These are phyloP conservation scores for Rattus rattus DNA, from an alignment of 2,113 vertebrate species.

Conservation along the genomic window DNA sequence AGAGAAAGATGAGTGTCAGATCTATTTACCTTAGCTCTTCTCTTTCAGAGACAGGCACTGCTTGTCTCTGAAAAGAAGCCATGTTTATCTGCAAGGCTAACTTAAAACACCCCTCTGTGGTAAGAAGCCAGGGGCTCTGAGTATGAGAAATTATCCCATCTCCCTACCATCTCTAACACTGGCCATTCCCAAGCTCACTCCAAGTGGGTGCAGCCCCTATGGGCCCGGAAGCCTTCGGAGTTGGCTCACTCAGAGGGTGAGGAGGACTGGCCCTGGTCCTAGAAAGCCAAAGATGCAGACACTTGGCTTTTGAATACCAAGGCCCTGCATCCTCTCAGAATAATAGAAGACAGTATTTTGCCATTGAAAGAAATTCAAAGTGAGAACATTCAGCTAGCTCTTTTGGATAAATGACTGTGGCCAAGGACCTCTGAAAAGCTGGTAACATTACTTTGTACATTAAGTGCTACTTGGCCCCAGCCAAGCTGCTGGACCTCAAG, in stretches of 20 bases:
- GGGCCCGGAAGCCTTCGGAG: constrained; percentile 35
- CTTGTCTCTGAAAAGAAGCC: constrained; percentile 32
- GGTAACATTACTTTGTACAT: constrained; percentile 49
- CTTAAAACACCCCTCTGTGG: constrained; percentile 61
- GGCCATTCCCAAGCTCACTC: constrained; percentile 48
- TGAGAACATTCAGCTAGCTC: constrained; percentile 69
- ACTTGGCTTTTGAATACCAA: constrained; percentile 67
- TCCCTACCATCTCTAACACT: constrained; percentile 47
- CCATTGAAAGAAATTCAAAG: constrained; percentile 62
- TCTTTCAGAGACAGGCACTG: constrained; percentile 33
- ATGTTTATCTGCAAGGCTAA: constrained; percentile 73
- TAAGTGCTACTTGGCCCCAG: constrained; percentile 86
- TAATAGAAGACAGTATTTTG: constrained; percentile 68
- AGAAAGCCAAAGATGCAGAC: constrained; percentile 34
- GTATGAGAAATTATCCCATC: constrained; percentile 55
- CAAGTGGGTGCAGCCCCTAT: constrained; percentile 34
- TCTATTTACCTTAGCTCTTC: background rate
- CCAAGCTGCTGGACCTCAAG: constrained; percentile 92
- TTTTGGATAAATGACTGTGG: constrained; percentile 71
- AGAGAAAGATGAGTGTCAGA: background rate
- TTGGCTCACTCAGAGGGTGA: background rate
- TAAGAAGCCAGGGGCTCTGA: constrained; percentile 61
- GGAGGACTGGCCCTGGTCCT: constrained; percentile 36
- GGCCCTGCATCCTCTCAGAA: constrained; percentile 75
- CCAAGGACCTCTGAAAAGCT: constrained; percentile 77